phyloP scores from a whole-genome alignment of 2,113 vertebrate genomes.

The Limnothrissa miodon region DNA sequence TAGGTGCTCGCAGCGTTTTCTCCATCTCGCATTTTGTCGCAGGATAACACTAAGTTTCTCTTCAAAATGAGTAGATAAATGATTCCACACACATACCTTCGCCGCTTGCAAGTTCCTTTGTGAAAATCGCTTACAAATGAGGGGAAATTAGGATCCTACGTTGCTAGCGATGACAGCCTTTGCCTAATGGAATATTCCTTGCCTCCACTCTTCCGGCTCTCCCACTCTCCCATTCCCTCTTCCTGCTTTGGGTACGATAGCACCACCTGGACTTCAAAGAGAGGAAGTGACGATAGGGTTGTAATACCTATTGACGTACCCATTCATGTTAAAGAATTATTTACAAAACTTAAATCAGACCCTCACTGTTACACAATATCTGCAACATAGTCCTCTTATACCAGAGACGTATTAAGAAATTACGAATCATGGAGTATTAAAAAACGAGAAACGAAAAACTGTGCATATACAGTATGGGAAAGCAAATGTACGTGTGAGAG shows the following conservation, averaged over 20 bases:
- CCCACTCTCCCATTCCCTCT: conserved; percentile 69
- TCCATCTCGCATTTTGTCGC: neutral
- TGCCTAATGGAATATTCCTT: conserved; percentile 28
- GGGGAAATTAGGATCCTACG: neutral
- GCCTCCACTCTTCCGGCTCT: conserved; percentile 68
- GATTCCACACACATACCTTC: neutral
- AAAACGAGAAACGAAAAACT: no score
- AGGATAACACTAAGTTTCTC: neutral
- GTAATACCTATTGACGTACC: neutral
- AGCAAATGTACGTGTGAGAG: no score
- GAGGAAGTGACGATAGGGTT: neutral
- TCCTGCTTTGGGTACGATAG: conserved; percentile 51
- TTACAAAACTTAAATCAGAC: neutral
- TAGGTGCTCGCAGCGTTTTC: neutral
- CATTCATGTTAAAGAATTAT: neutral
- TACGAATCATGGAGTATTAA: no score
- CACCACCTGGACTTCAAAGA: neutral
- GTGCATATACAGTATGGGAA: no score
- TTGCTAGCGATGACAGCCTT: conserved; percentile 1
- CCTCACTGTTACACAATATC: neutral
- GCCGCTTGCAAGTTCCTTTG: neutral
- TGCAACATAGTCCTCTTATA: neutral
- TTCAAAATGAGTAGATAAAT: neutral
- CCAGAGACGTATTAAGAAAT: neutral
- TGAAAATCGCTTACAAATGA: neutral